Base-by-base conservation (phyloP, 2,888 invertebrate genomes). In the Gymnocheta viridis region DNA sequence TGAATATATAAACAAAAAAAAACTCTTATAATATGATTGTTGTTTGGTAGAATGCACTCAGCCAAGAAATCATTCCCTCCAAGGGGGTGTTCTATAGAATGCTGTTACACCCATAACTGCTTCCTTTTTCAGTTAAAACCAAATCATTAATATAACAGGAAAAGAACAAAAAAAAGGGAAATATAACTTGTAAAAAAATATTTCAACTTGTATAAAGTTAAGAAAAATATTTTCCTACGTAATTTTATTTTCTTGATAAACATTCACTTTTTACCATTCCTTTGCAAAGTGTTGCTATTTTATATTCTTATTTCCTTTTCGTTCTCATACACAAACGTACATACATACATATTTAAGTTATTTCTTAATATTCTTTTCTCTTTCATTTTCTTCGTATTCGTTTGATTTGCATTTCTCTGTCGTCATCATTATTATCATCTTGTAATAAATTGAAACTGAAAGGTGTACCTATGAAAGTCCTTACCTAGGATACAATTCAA, bases 401-500 rank as follows among this genome's bases (percentile, higher is more conserved):
- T 74, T 49, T 60, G 49, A 67, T 84, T 72, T 82, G 77, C 80
- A 80, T 83, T 64, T 76, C 70, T 82, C 67, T 76, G 66, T 69
- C 74, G 60, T 76, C 79, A 60, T 79, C 74, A 58, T 72, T 54
- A 54, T 62, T 38, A 79, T 76, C 79, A 60, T 60, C 78, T 56
- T 78, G 35, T 82, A 66, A 47, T 70, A 78, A 79, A 78, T 74
- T 78, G 73, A 78, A 70, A 80, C 67, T 80, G 62, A 85, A 81
- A 91, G 91, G 86, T 89, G 88, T 85, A 88, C 90, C 82, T 92
- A 89, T 83, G 92, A 92, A 88, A 92, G 92, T 86, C 89, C 91
- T 82, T 87, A 89, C 77, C 87, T 92, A 88, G 90, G 90, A 85
- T 91, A 90, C 85, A 92, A 92, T 85, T 89, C 91, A 88, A 92